These are phyloP conservation scores for Bedellia somnulentella DNA, from an alignment of 2,888 invertebrate species.

Conservation along the genomic window DNA sequence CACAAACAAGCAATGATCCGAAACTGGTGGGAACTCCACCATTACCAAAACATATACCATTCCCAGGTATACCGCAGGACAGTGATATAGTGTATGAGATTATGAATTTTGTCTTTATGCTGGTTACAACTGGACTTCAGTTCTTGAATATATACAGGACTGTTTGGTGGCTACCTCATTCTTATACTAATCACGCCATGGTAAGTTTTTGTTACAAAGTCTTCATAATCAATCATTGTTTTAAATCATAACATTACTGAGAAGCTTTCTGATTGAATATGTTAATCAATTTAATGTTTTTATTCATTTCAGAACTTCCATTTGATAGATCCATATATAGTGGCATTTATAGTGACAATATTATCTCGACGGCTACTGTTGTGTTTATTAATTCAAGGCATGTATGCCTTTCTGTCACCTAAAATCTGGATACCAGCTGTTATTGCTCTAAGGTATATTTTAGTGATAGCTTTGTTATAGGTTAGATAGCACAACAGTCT, in stretches of 20 bases:
- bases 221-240: background rate
- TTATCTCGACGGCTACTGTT: slow-evolving; percentile 80
- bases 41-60: slow-evolving; percentile 82
- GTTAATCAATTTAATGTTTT: slow-evolving; percentile 1
- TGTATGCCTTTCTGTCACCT: slow-evolving; percentile 49
- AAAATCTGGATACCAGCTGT: slow-evolving; percentile 34
- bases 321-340: slow-evolving; percentile 86
- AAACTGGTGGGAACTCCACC: no score
- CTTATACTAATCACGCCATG: slow-evolving; percentile 84
- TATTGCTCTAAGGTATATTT: slow-evolving; percentile 23
- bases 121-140: slow-evolving; percentile 81
- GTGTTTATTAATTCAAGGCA: slow-evolving; percentile 50
- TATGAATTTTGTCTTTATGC: slow-evolving; percentile 79
- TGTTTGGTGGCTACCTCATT: slow-evolving; percentile 96
- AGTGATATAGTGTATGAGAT: slow-evolving; percentile 84
- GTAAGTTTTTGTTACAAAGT: slow-evolving; percentile 64
- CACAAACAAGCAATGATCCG: no score
- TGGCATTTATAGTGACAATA: slow-evolving; percentile 81
- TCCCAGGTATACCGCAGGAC: slow-evolving; percentile 76
- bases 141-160: slow-evolving; percentile 94
- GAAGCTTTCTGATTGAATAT: no score
- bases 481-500: no score
- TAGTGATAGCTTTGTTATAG: no score
- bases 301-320: slow-evolving; percentile 83
- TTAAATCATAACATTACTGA: slow-evolving; percentile 3